These are phyloP conservation scores for Chrysolina haemoptera DNA, from an alignment of 2,888 invertebrate genomes.

Conservation along the genomic window DNA sequence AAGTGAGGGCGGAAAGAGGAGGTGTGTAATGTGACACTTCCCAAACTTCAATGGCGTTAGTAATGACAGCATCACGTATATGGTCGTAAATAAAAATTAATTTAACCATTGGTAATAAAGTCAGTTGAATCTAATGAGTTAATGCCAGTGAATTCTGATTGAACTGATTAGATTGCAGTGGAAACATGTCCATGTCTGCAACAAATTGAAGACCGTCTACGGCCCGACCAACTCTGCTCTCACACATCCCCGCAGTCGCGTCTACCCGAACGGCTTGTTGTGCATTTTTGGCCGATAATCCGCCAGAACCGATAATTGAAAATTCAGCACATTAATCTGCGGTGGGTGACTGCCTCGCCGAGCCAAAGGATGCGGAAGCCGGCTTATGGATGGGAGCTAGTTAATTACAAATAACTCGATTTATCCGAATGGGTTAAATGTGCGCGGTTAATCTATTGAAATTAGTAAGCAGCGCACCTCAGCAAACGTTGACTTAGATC, in stretches of 20 bases:
- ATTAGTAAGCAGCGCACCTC: conserved; percentile 70
- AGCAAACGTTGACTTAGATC: conserved; percentile 69
- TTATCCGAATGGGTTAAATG: conserved; percentile 70
- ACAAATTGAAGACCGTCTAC: not conserved
- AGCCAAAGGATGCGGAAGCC: conserved; percentile 52
- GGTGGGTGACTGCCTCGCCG: conserved; percentile 40
- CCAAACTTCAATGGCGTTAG: too few species aligned
- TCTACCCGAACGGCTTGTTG: conserved; percentile 24
- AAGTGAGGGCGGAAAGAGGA: too few species aligned
- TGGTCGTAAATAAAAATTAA: too few species aligned
- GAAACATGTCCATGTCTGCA: not conserved
- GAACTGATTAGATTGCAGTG: too few species aligned
- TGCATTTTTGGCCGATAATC: conserved; percentile 30
- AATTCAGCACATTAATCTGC: conserved; percentile 59
- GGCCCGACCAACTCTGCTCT: not conserved
- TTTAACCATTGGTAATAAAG: too few species aligned
- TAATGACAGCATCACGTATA: too few species aligned
- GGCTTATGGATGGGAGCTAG: conserved; percentile 60
- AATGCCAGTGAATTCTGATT: too few species aligned
- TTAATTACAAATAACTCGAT: conserved; percentile 72
- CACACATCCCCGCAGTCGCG: not conserved
- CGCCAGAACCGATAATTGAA: conserved; percentile 55
- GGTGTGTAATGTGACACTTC: too few species aligned
- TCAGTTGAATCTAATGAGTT: too few species aligned
- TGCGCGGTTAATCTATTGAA: conserved; percentile 71